phyloP scores from a whole-genome alignment of 2,888 invertebrate species.

The Acronicta leporina region DNA sequence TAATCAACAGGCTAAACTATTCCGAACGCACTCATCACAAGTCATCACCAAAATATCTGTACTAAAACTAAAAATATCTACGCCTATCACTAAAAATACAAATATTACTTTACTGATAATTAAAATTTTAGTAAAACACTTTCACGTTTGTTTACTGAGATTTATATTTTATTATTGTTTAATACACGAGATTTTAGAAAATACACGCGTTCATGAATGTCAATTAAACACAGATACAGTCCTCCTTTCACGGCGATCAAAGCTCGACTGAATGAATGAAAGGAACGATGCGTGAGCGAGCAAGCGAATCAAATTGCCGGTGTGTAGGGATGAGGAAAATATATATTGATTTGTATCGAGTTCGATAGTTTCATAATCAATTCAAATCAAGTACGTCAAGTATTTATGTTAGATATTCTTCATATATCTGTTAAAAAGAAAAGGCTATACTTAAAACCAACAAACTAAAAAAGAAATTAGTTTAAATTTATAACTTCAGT shows the following conservation, averaged over 20 bases:
- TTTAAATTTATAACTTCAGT: no score
- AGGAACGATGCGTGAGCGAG: conserved; percentile 63
- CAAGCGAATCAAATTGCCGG: conserved; percentile 60
- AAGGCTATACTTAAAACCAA: no score
- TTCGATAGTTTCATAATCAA: no score
- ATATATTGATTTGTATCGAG: not conserved
- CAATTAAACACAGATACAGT: conserved; percentile 47
- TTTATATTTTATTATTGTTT: conserved; percentile 46
- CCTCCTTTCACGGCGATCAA: conserved; percentile 51
- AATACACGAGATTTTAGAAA: conserved; percentile 58
- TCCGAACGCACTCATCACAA: conserved; percentile 57
- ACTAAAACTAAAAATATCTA: conserved; percentile 66
- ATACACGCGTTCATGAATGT: conserved; percentile 71
- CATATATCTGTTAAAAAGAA: no score
- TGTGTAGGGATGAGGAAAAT: conserved; percentile 36
- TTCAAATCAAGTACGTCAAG: no score
- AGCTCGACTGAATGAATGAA: conserved; percentile 69
- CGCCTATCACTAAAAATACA: conserved; percentile 61
- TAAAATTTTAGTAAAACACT: conserved; percentile 42
- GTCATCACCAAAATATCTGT: conserved; percentile 71
- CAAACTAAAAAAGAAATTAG: no score
- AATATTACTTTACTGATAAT: conserved; percentile 48
- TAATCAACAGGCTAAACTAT: conserved; percentile 52
- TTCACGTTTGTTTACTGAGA: conserved; percentile 49
- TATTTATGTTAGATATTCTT: no score